A percentile compares a stretch with the other conserved stretches of the same genome.
These are phyloP conservation scores for Sussaba pulchella DNA, from an alignment of 2,888 invertebrate genomes.

Conservation along the genomic window DNA sequence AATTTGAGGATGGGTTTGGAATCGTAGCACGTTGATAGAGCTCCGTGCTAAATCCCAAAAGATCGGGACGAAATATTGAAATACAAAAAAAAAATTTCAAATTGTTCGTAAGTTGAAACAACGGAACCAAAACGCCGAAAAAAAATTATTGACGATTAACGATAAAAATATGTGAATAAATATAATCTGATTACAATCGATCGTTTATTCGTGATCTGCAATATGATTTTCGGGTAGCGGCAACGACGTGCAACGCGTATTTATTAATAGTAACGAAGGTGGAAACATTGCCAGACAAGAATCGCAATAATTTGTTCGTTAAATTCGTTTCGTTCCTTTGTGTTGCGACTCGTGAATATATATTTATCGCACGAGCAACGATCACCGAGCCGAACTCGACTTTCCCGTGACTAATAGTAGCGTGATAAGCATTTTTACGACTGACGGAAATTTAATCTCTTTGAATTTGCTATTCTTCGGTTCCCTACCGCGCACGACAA, in stretches of 20 bases:
- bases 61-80: too few relatives aligned
- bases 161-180: too few relatives aligned
- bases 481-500: neutral
- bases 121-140: too few relatives aligned
- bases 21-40: too few relatives aligned
- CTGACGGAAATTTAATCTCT: constrained; percentile 29
- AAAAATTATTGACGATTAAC: too few relatives aligned
- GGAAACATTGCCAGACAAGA: constrained; percentile 17
- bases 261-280: neutral
- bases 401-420: constrained; percentile 42
- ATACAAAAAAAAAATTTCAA: too few relatives aligned
- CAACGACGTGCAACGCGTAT: neutral
- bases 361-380: neutral
- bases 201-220: too few relatives aligned
- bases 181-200: too few relatives aligned
- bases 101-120: too few relatives aligned
- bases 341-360: constrained; percentile 6
- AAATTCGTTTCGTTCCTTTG: constrained; percentile 20
- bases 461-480: neutral
- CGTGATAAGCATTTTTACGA: constrained; percentile 24
- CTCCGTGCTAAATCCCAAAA: too few relatives aligned
- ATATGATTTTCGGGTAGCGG: neutral
- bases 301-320: constrained; percentile 14
- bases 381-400: constrained; percentile 39
- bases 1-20: too few relatives aligned